A percentile compares a stretch with the other conserved stretches of the same genome.
Evolutionary conservation across 2,113 vertebrate genomes (phyloP).

Genomic region (Calidris pugnax): DNA sequence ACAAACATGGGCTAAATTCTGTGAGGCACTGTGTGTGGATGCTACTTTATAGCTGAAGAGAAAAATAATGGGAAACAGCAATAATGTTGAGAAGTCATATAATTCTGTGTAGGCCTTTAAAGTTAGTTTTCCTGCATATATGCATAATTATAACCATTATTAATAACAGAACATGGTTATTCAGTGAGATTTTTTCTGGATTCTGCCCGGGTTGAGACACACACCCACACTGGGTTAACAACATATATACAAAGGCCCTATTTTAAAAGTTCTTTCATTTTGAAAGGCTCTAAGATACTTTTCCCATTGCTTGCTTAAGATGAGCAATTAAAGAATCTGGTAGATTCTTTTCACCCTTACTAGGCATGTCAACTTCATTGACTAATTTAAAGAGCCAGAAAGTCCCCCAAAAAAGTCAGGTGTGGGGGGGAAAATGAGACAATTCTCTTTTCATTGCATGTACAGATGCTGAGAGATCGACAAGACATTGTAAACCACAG

Average conservation of each 20-base stretch:
- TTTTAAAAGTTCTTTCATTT: neutral
- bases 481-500: neutral
- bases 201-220: rapidly evolving
- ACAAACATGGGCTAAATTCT: neutral
- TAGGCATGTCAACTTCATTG: neutral
- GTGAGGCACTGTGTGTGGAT: neutral
- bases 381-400: neutral
- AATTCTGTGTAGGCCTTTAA: neutral
- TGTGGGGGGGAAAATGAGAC: rapidly evolving
- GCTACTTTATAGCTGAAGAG: neutral
- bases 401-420: neutral
- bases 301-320: neutral
- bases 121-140: neutral
- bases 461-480: neutral
- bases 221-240: rapidly evolving
- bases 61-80: neutral
- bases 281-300: neutral
- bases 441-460: neutral
- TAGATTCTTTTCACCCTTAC: neutral
- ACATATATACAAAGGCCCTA: neutral
- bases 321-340: neutral
- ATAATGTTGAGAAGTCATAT: neutral
- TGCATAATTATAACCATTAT: neutral
- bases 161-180: neutral
- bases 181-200: neutral